Evolutionary conservation across 2,113 vertebrate genomes (phyloP), one percentile per base, ranked within the genome.

Genomic region (Geococcyx californianus): DNA sequence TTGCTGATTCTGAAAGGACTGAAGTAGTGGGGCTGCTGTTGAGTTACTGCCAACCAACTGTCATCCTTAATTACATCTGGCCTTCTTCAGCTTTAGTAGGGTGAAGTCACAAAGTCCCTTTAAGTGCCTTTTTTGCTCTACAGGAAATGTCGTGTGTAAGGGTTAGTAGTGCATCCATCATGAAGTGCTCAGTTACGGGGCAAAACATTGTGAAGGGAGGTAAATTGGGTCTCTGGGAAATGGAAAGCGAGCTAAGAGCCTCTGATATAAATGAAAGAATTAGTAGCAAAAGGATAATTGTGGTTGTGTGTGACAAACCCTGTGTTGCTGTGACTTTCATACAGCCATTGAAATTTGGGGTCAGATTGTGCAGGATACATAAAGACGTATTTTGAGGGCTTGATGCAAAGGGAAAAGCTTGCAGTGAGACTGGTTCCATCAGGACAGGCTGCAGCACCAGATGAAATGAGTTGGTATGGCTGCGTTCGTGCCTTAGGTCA

Each of bases 1-100:
- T 93, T 88, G 56, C 72, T 93, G 87, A 45, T 86, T 89, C 89
- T 93, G 80, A 90, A 92, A 93, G 83, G 85, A 68, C 83, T 81
- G 62, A 80, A 45, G 10, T 75, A 52, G 60, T 54, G 51, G 9
- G 49, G 28, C 68, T 92, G 72, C 62, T 86, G 76, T 80, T 92
- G 83, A 84, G 68, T 68, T 52, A 83, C 68, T 86, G 55, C 42
- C 42, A 91, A 73, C 81, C 69, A 87, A 64, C 87, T 94, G 81
- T 91, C 36, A 62, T 87, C 62, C 81, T 76, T 91, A 74, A 76
- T 93, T 94, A 79, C 83, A 77, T 60, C 51, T 84, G 72, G 36
- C 25, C 40, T 52, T 81, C 86, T 81, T 91, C 4, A 1, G 56
- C 84, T 87, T 84, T 75, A 75, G 38, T 38, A 52, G 63, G 33